Percentiles rank a stretch among this genome's conserved stretches.
phyloP scores from a whole-genome alignment of 2,797 vertebrate species.

The Phaenicophaeus curvirostris region DNA sequence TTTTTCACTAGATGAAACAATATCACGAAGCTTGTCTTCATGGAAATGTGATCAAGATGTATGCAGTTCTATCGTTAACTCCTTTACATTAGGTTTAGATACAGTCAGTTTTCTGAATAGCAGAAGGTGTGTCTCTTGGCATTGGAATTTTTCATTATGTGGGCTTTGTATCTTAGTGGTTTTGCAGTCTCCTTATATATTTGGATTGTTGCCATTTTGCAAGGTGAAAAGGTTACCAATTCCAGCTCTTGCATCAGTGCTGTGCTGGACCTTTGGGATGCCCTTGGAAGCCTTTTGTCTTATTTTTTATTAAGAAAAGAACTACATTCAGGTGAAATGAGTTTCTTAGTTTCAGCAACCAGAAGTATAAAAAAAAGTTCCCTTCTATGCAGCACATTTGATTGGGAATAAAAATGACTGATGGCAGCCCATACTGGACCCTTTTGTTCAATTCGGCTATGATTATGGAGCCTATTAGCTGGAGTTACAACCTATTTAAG shows the following conservation, averaged over 20 bases:
- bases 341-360: constrained; percentile 62
- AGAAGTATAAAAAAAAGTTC: constrained; percentile 49
- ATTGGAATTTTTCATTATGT: constrained; percentile 47
- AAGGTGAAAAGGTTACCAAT: constrained; percentile 54
- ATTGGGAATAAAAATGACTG: constrained; percentile 79
- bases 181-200: constrained; percentile 31
- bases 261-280: constrained; percentile 31
- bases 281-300: constrained; percentile 22
- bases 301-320: constrained; percentile 2
- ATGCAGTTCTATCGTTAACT: neutral
- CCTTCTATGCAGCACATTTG: constrained; percentile 65
- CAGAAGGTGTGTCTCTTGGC: neutral
- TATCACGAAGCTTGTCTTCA: constrained; percentile 47
- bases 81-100: constrained; percentile 25
- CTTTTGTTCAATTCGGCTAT: constrained; percentile 78
- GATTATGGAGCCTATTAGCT: constrained; percentile 82
- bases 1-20: constrained; percentile 22
- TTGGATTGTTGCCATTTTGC: constrained; percentile 42
- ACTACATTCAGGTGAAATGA: constrained; percentile 35
- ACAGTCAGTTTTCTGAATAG: neutral
- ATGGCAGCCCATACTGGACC: constrained; percentile 71
- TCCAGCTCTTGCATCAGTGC: neutral
- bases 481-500: constrained; percentile 83
- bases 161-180: constrained; percentile 49
- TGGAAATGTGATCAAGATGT: constrained; percentile 55